Base-by-base conservation (phyloP, 2,797 vertebrate genomes). In the Intellagama lesueurii region DNA sequence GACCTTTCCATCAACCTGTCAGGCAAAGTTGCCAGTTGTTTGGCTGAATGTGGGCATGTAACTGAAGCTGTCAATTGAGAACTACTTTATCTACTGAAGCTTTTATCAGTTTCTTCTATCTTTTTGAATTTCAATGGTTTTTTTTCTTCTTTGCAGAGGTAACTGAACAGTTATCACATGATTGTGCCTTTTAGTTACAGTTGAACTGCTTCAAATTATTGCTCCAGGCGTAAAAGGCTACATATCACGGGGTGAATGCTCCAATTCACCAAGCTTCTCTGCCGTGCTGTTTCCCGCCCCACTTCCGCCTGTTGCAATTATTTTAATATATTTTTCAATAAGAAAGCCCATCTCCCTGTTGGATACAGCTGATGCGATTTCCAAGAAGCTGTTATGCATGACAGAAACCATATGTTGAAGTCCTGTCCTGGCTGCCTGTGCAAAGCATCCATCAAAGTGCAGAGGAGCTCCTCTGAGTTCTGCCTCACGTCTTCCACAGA, bases 331-430 rank as follows among this genome's bases (percentile, higher is more conserved):
- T 81, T 68, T 83, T 92, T 87, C 52, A 24, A 75, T 73, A 49
- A 90, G 0, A 0, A 68, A 81, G 24, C 0, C 70, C 1, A 17
- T 17, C 52, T 87, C 90, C 91, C 76, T 90, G 79, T 90, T 88
- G 52, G 70, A 44, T 89, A 47, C 81, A 93, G 91, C 91, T 91
- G 92, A 91, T 92, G 87, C 0, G 6, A 79, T 92, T 92, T 90
- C 87, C 93, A 90, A 2, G 3, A 89, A 91, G 91, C 60, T 94
- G 81, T 89, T 91, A 60, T 0, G 4, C 80, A 35, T 88, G 90
- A 91, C 91, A 92, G 85, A 91, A 85, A 92, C 86, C 91, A 49
- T 93, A 93, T 94, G 90, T 93, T 93, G 92, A 90, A 93, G 83
- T 30, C 80, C 64, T 30, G 1, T 88, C 86, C 56, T 26, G 68